These are phyloP conservation scores for Sclerodermus sp. DNA, from an alignment of 2,888 invertebrate genomes.

Conservation along the genomic window DNA sequence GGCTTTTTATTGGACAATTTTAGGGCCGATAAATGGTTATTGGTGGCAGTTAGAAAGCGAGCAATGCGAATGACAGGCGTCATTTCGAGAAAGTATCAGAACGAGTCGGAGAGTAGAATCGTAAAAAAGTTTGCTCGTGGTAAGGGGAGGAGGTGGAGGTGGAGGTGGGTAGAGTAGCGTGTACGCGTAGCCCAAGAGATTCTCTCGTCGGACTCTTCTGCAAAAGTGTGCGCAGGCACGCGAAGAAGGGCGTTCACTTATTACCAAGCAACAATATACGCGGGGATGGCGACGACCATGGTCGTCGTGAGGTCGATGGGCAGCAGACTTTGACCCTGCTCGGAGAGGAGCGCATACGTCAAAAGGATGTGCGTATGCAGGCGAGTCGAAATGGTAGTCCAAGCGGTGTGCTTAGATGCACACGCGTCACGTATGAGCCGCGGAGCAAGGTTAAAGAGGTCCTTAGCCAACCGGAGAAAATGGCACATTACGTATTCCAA, in stretches of 20 bases:
- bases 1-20: too few relatives aligned
- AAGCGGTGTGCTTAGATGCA: neutral
- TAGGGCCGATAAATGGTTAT: too few relatives aligned
- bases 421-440: neutral
- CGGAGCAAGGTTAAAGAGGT: slow-evolving; percentile 20
- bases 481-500: slow-evolving; percentile 17
- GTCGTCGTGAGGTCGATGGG: too few relatives aligned
- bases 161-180: neutral
- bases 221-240: neutral
- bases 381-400: slow-evolving; percentile 1
- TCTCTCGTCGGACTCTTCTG: neutral
- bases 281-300: too few relatives aligned
- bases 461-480: slow-evolving; percentile 14
- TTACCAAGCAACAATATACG: slow-evolving; percentile 21
- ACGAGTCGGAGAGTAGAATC: too few relatives aligned
- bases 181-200: neutral
- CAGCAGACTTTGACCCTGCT: slow-evolving; percentile 16
- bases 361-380: slow-evolving; percentile 4
- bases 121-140: too few relatives aligned
- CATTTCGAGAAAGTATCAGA: too few relatives aligned
- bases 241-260: slow-evolving; percentile 13
- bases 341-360: neutral
- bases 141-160: neutral
- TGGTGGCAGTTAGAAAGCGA: too few relatives aligned
- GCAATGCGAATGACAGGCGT: too few relatives aligned